Evolutionary conservation across 2,888 invertebrate species (phyloP).

Genomic region (Clivina fossor): DNA sequence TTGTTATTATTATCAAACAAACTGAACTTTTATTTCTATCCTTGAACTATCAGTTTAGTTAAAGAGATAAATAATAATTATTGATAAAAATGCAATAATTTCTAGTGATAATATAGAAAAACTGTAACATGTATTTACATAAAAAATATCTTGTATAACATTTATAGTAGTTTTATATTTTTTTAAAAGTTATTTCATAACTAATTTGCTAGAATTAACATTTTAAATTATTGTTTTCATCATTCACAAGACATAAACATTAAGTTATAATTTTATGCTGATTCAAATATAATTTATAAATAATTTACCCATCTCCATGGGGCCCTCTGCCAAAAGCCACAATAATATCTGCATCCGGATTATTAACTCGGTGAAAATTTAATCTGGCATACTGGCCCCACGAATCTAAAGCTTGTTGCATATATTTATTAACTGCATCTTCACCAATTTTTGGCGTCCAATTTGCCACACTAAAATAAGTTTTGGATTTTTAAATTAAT

Average conservation of each 20-base stretch:
- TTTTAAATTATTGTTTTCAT: not conserved
- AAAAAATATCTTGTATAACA: conserved; percentile 13
- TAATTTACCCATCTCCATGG: conserved; percentile 69
- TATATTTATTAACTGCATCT: conserved; percentile 58
- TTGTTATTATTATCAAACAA: conserved; percentile 4
- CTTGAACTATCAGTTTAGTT: conserved; percentile 24
- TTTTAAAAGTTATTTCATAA: no score
- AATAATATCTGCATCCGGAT: conserved; percentile 70
- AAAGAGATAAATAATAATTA: conserved; percentile 24
- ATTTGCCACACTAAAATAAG: conserved; percentile 63
- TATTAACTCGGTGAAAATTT: conserved; percentile 56
- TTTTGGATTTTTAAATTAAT: not conserved
- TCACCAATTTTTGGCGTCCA: conserved; percentile 65
- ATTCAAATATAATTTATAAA: no score
- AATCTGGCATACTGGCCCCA: conserved; percentile 71
- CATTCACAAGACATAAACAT: no score
- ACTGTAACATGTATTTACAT: no score
- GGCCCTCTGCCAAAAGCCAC: conserved; percentile 69
- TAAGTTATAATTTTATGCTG: no score
- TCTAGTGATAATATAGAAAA: no score
- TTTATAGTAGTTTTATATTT: no score
- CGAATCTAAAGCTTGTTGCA: conserved; percentile 63
- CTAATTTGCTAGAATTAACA: not conserved
- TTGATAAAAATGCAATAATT: conserved; percentile 21
- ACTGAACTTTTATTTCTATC: conserved; percentile 18